Conservation (phyloP, 2,113 vertebrate species). For the Beaufortia kweichowensis region DNA sequence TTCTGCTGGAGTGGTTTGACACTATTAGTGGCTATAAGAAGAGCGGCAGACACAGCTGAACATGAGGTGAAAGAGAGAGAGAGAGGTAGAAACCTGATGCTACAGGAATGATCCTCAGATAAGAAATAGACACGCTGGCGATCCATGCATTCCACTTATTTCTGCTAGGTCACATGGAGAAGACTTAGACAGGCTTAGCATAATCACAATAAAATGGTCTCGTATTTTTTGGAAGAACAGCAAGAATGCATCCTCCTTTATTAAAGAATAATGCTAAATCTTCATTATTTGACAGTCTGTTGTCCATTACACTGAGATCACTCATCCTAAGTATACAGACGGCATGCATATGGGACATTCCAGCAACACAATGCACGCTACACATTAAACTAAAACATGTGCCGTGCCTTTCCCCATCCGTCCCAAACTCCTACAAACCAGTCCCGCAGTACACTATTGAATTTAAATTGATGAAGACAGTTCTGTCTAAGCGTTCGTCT, state of each 20-base stretch:
- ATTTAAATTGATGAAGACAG: neutral
- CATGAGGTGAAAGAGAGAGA: constrained; percentile 16
- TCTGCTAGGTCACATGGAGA: neutral
- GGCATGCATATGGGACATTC: neutral
- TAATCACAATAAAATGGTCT: neutral
- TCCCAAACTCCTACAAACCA: neutral
- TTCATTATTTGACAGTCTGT: neutral
- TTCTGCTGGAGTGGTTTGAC: neutral
- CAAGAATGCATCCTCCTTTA: neutral
- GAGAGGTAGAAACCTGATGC: constrained; percentile 55
- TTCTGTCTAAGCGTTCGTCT: neutral
- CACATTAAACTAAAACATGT: constrained; percentile 26
- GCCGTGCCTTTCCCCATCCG: constrained; percentile 4
- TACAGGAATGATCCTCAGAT: constrained; percentile 55
- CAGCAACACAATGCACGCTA: neutral
- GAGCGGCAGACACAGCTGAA: constrained; percentile 32
- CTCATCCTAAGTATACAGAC: neutral
- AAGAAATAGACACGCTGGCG: constrained; percentile 70
- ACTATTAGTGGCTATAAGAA: constrained; percentile 17
- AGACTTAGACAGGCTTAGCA: neutral
- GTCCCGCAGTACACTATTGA: neutral
- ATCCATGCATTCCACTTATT: constrained; percentile 40
- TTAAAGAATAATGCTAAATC: neutral
- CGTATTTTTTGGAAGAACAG: neutral
- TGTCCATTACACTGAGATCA: neutral